Evolutionary conservation across 2,888 invertebrate genomes (phyloP).

Genomic region (Fabriciana adippe): DNA sequence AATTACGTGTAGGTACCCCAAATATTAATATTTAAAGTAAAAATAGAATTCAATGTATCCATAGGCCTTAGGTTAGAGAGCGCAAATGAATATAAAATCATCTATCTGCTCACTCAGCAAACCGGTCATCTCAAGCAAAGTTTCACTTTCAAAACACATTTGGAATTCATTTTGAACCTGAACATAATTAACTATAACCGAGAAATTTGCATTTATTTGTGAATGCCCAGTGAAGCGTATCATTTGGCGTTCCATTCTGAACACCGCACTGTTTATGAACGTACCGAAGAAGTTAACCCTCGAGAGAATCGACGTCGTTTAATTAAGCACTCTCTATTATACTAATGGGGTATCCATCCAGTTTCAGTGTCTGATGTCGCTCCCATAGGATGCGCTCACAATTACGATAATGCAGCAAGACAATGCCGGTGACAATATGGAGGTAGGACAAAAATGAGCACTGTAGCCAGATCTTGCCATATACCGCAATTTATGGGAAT

Average conservation of each 20-base stretch:
- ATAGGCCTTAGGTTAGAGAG: conserved; percentile 6
- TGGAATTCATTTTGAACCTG: conserved; percentile 30
- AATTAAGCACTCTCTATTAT: conserved; percentile 47
- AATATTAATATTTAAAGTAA: neutral
- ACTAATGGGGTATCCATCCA: conserved; percentile 45
- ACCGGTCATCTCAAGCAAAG: conserved; percentile 29
- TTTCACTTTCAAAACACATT: conserved; percentile 36
- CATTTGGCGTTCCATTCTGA: conserved; percentile 22
- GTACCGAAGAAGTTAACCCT: conserved; percentile 34
- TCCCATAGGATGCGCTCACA: conserved; percentile 56
- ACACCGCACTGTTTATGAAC: conserved; percentile 28
- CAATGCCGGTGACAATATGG: conserved; percentile 41
- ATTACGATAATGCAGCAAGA: conserved; percentile 62
- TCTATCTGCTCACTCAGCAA: conserved; percentile 14
- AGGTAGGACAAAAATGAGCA: conserved; percentile 25
- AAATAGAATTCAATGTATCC: conserved; percentile 20
- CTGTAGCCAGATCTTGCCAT: conserved; percentile 40
- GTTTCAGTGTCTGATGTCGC: conserved; percentile 40
- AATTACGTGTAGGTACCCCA: neutral
- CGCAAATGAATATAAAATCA: conserved; percentile 22
- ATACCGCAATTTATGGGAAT: conserved; percentile 10
- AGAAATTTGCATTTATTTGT: conserved; percentile 39
- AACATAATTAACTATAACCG: conserved; percentile 33
- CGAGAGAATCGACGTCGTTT: conserved; percentile 37
- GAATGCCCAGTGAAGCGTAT: conserved; percentile 29